phyloP scores from a whole-genome alignment of 2,113 vertebrate species.

The Marmota flaviventris region DNA sequence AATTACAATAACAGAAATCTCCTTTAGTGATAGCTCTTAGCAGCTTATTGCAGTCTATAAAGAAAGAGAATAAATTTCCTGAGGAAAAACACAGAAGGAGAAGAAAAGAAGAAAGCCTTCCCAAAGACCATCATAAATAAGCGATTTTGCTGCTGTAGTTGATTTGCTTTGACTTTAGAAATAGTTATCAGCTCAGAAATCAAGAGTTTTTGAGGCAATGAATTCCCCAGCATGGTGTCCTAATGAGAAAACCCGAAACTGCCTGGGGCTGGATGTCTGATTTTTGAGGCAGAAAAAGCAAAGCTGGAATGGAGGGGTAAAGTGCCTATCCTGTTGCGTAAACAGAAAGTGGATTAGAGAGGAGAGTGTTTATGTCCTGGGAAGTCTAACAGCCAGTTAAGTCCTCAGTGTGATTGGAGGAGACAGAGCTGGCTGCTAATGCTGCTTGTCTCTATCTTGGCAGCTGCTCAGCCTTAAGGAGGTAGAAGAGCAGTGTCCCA shows the following conservation, averaged over 20 bases:
- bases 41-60: slow-evolving; percentile 71
- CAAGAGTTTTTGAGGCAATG: slow-evolving; percentile 73
- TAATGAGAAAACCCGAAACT: slow-evolving; percentile 63
- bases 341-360: slow-evolving; percentile 41
- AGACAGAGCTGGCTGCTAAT: not conserved
- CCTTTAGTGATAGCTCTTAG: slow-evolving; percentile 73
- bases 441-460: not conserved
- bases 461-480: not conserved
- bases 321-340: slow-evolving; percentile 59
- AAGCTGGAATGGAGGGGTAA: slow-evolving; percentile 46
- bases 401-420: not conserved
- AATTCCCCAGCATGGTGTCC: slow-evolving; percentile 73
- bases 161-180: slow-evolving; percentile 65
- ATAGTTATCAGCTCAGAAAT: slow-evolving; percentile 75
- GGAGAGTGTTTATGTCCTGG: slow-evolving; percentile 42
- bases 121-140: slow-evolving; percentile 76
- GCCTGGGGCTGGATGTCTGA: slow-evolving; percentile 69
- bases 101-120: slow-evolving; percentile 56
- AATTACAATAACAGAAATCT: slow-evolving; percentile 73
- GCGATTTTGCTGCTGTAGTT: slow-evolving; percentile 61
- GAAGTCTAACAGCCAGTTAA: slow-evolving; percentile 39
- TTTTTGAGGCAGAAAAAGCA: slow-evolving; percentile 52
- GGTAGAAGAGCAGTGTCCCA: accelerated
- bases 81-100: not conserved
- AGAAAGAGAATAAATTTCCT: slow-evolving; percentile 65